Base-by-base conservation (phyloP, 1,140 invertebrate species). In the Tachypleus tridentatus region DNA sequence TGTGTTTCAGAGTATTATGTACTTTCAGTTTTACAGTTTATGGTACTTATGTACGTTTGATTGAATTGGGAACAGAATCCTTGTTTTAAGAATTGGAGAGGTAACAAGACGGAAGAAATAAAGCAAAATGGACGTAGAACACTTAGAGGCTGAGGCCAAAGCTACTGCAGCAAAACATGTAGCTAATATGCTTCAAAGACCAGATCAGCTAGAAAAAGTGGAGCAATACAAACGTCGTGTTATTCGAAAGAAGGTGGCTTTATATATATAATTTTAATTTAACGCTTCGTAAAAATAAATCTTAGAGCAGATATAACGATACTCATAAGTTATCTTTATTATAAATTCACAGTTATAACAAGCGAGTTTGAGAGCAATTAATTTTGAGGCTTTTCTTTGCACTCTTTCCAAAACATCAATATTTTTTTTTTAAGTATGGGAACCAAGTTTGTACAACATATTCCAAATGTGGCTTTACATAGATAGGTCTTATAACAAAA, bases 151-250 rank as follows among this genome's bases (percentile, higher is more conserved):
- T 59, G 87, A 93, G 73, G 69, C 92, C 0, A 90, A 88, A 73
- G 81, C 82, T 51, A 86, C 86, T 51, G 94, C 92, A 0, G 83
- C 87, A 50, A 90, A 93, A 76, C 89, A 95, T 79, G 91, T 98
- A 54, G 87, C 91, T 62, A 95, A 89, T 74, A 88, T 97, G 83
- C 82, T 99, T 70, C 90, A 98, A 78, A 81, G 93, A 66, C 91
- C 94, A 4, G 94, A 93, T 49, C 95, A 98, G 72, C 77, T 99
- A 65, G 96, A 98, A 76, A 97, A 84, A 81, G 83, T 90, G 4
- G 91, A 95, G 72, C 90, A 93, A 74, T 89, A 91, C 71, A 91
- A 88, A 74, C 84, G 80, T 70, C 74, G 79, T 69, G 77, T 80
- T 50, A 74, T 77, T 52, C 70, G 82, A 7, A 82, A 83, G 72